Percentiles rank a stretch among this genome's conserved stretches.
phyloP scores from a whole-genome alignment of 2,113 vertebrate species.

The Clarias magur region DNA sequence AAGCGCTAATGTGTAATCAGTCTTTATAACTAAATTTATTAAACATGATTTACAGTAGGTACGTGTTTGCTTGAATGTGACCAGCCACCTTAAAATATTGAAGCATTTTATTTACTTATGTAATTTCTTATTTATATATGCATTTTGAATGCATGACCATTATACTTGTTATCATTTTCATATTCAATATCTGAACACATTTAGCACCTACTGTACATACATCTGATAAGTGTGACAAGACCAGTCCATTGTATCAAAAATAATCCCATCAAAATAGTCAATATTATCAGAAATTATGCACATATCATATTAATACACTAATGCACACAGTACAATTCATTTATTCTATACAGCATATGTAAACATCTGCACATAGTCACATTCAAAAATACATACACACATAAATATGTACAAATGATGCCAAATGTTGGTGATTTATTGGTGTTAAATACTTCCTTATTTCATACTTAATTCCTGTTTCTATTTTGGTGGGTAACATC shows the following conservation, averaged over 20 bases:
- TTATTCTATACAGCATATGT: not conserved
- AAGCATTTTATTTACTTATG: not conserved
- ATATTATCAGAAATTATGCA: too few relatives aligned
- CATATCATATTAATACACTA: not conserved
- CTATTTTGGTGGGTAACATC: not conserved
- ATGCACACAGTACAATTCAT: not conserved
- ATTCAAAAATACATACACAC: too few relatives aligned
- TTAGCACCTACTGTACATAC: not conserved
- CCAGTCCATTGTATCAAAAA: not conserved
- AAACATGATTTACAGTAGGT: not conserved
- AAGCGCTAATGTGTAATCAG: not conserved
- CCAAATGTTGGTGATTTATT: not conserved
- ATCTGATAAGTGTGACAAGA: not conserved
- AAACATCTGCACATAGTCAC: not conserved
- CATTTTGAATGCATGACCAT: not conserved
- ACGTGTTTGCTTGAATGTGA: not conserved
- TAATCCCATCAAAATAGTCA: not conserved
- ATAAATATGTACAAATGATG: not conserved
- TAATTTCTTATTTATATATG: not conserved
- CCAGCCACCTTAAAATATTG: not conserved
- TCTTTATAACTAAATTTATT: not conserved
- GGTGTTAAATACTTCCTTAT: not conserved
- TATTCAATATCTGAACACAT: not conserved
- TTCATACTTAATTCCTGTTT: not conserved
- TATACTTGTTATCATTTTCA: not conserved